Evolutionary conservation across 1,140 invertebrate species (phyloP).

Genomic region (Asbolus verrucosus): DNA sequence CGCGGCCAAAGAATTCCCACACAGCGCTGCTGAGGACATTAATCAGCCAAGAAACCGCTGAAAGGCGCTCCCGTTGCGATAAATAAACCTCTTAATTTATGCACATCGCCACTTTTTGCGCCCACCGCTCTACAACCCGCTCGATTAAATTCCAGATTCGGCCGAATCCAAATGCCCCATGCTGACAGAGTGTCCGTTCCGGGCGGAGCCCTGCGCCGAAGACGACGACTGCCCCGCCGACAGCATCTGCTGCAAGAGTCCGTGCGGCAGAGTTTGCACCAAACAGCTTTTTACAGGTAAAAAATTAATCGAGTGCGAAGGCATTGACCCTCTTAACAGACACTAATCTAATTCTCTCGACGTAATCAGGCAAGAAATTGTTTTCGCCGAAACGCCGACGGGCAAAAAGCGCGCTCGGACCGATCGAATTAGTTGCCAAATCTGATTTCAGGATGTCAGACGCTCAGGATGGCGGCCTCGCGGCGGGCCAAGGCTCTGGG

Average conservation of each 20-base stretch:
- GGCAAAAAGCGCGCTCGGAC: slow-evolving; percentile 5
- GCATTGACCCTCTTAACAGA: slow-evolving; percentile 2
- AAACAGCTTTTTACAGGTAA: slow-evolving; percentile 66
- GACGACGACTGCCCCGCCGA: slow-evolving; percentile 64
- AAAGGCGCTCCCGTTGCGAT: too few species aligned
- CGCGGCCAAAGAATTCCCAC: too few species aligned
- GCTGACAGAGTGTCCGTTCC: slow-evolving; percentile 64
- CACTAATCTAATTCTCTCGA: neutral
- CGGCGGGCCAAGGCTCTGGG: slow-evolving; percentile 73
- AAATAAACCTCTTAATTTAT: too few species aligned
- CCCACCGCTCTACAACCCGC: neutral
- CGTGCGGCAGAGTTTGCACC: slow-evolving; percentile 65
- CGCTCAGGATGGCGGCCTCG: slow-evolving; percentile 72
- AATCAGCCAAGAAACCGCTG: too few species aligned
- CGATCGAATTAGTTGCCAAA: too few species aligned
- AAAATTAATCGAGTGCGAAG: neutral
- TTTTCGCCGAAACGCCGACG: neutral
- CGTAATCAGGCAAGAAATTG: slow-evolving; percentile 2
- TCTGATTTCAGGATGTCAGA: slow-evolving; percentile 80
- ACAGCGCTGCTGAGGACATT: too few species aligned
- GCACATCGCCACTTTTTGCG: too few species aligned
- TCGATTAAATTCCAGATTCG: slow-evolving; percentile 3
- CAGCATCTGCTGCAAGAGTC: slow-evolving; percentile 64
- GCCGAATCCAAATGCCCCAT: slow-evolving; percentile 60
- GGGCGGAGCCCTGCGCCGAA: slow-evolving; percentile 60